Evolutionary conservation across 1,140 invertebrate genomes (phyloP), one percentile per base, ranked within the genome.

Genomic region (Atta texana): DNA sequence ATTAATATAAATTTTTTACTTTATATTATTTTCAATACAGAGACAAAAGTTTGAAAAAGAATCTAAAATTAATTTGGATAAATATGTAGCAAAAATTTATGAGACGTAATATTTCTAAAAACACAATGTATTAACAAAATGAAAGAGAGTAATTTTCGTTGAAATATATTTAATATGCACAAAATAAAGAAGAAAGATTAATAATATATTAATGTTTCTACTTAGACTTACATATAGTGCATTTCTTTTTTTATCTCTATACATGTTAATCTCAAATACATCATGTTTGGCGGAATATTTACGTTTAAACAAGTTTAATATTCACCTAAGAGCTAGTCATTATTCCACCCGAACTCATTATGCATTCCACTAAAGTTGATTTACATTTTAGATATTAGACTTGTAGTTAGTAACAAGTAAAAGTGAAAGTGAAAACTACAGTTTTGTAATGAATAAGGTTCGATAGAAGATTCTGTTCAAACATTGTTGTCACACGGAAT

Each of bases 391-490:
- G 69, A 55, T 59, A 72, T 57, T 61, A 84, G 57, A 61, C 78
- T 71, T 31, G 66, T 71, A 57, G 69, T 63, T 74, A 85, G 87
- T 89, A 86, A 86, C 55, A 71, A 86, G 63, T 72, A 72, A 89
- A 89, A 89, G 88, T 89, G 87, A 89, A 89, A 89, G 88, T 68
- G 55, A 12, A 14, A 69, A 74, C 80, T 82, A 57, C 21, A 61
- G 69, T 89, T 89, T 64, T 18, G 71, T 61, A 88, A 89, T 28
- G 21, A 81, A 81, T 55, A 61, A 75, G 80, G 16, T 71, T 61
- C 24, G 44, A 74, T 31, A 5, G 53, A 59, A 59, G 34, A 39
- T 61, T 21, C 21, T 34, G 24, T 49, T 31, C 39, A 12, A 24
- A 72, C 69, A 68, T 82, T 24, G 24, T 61, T 34, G 53, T 82